phyloP scores from a whole-genome alignment of 2,113 vertebrate species.

The Anas platyrhynchos region DNA sequence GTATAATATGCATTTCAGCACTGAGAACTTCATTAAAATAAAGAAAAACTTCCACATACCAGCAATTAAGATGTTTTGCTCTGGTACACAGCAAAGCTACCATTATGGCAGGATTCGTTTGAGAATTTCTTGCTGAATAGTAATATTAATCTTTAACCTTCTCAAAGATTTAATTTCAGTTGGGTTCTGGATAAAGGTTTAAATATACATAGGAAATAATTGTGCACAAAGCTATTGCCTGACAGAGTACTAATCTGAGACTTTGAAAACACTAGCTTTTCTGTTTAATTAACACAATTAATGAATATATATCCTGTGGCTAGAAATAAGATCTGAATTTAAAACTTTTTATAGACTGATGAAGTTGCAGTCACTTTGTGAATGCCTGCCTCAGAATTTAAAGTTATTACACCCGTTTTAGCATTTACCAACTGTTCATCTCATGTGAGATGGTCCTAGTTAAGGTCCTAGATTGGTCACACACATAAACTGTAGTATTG shows the following conservation, averaged over 20 bases:
- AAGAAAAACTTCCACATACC: background rate
- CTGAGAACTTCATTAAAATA: slow-evolving; percentile 9
- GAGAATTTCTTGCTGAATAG: slow-evolving; percentile 1
- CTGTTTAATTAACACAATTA: slow-evolving; percentile 19
- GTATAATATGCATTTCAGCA: background rate
- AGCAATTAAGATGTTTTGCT: slow-evolving; percentile 20
- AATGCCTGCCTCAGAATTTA: background rate
- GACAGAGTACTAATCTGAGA: background rate
- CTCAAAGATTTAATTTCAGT: background rate
- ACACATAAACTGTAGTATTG: background rate
- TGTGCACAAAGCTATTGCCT: background rate
- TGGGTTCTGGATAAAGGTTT: background rate
- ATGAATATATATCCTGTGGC: background rate
- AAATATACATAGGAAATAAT: slow-evolving; percentile 2
- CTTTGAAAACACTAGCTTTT: slow-evolving; percentile 2
- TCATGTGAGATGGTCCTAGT: background rate
- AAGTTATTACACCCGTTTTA: background rate
- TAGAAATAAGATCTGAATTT: slow-evolving; percentile 6
- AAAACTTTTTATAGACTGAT: background rate
- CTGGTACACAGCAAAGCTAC: background rate
- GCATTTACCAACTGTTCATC: background rate
- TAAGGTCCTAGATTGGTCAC: background rate
- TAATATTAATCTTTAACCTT: slow-evolving; percentile 17
- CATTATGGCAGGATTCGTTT: background rate
- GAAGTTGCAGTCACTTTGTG: background rate